Evolutionary conservation across 2,113 vertebrate genomes (phyloP).

Genomic region (Gobiocypris rarus): DNA sequence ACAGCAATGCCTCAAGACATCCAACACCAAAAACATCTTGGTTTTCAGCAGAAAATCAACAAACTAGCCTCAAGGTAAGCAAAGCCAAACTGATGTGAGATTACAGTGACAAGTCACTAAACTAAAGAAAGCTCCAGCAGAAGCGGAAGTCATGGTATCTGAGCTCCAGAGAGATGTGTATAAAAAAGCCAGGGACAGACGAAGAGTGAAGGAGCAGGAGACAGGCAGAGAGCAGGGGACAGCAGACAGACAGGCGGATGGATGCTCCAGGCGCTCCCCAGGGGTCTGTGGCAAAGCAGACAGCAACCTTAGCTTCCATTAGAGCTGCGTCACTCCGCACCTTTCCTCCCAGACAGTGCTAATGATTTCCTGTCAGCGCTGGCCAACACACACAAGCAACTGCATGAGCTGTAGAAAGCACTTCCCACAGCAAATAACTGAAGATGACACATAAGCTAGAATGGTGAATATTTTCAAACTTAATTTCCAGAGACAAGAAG

Average conservation of each 20-base stretch:
- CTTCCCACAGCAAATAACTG: constrained; percentile 29
- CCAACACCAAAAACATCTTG: neutral
- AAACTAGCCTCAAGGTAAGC: neutral
- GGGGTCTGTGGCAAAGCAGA: constrained; percentile 35
- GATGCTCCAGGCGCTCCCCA: constrained; percentile 13
- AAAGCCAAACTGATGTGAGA: neutral
- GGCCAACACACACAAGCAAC: constrained; percentile 35
- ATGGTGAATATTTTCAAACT: neutral
- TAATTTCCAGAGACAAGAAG: neutral
- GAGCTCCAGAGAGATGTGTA: constrained; percentile 2
- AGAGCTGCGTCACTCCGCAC: constrained; percentile 41
- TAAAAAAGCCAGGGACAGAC: neutral
- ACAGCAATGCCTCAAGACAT: neutral
- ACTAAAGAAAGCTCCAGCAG: neutral
- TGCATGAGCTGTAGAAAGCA: constrained; percentile 39
- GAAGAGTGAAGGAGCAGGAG: constrained; percentile 21
- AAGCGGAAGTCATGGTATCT: neutral
- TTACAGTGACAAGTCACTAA: neutral
- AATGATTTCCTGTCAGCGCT: constrained; percentile 56
- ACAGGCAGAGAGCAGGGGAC: neutral
- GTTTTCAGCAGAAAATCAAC: neutral
- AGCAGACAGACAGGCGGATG: constrained; percentile 14
- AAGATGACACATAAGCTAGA: constrained; percentile 3
- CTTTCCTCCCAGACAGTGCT: constrained; percentile 23
- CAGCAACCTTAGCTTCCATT: constrained; percentile 46